These are phyloP conservation scores for Calcarius lapponicus DNA, from an alignment of 2,797 vertebrate species.

Conservation along the genomic window DNA sequence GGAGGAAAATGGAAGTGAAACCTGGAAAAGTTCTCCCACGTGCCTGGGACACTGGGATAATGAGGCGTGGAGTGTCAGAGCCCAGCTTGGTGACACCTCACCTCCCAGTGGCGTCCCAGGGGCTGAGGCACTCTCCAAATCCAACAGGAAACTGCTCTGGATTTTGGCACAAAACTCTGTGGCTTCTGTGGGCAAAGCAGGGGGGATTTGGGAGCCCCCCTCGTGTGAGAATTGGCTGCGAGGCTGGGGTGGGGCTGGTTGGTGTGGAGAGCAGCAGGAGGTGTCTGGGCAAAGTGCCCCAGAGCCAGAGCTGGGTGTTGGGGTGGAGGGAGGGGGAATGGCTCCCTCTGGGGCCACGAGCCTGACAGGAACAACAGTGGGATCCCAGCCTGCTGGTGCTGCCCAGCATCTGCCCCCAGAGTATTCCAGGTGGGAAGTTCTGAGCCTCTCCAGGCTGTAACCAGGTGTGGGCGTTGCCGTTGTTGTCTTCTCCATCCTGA, in stretches of 20 bases:
- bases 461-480: not conserved
- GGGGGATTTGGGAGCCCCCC: not conserved
- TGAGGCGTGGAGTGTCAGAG: not conserved
- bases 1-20: constrained; percentile 26
- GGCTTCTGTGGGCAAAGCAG: not conserved
- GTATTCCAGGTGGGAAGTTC: not conserved
- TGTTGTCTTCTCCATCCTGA: not conserved
- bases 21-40: not conserved
- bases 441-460: not conserved
- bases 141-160: not conserved
- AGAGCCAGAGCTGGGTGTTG: fast-evolving
- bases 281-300: not conserved
- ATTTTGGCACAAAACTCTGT: not conserved
- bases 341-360: fast-evolving
- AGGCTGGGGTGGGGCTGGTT: not conserved
- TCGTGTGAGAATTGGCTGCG: not conserved
- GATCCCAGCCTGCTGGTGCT: not conserved
- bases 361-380: not conserved
- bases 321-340: not conserved
- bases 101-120: not conserved
- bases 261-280: not conserved
- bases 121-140: not conserved
- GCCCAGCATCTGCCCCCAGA: not conserved
- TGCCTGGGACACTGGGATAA: not conserved
- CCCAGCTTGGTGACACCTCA: not conserved